These are phyloP conservation scores for Andrena chrysosceles DNA, from an alignment of 2,888 invertebrate genomes.

Conservation along the genomic window DNA sequence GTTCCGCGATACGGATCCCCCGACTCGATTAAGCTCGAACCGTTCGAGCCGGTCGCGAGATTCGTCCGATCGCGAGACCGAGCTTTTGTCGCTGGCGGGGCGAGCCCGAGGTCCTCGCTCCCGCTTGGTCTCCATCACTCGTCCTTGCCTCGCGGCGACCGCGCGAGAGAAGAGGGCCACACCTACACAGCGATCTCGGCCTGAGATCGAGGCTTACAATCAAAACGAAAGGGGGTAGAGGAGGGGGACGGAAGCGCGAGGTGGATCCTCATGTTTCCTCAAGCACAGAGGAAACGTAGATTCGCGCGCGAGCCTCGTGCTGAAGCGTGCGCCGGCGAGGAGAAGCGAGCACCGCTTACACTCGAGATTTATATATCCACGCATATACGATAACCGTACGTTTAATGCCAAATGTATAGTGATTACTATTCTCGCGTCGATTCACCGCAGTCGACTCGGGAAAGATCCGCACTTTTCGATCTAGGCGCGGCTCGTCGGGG, in stretches of 20 bases:
- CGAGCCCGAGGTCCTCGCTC: not conserved
- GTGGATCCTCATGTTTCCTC: slow-evolving; percentile 10
- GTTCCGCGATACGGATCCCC: not conserved
- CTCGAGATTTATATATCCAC: slow-evolving; percentile 81
- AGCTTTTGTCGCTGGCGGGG: not conserved
- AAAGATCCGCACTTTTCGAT: slow-evolving; percentile 3
- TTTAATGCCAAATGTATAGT: slow-evolving; percentile 85
- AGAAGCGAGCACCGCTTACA: slow-evolving; percentile 23
- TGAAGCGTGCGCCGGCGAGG: not conserved
- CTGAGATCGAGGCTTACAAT: slow-evolving; percentile 64
- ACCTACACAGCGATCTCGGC: slow-evolving; percentile 29
- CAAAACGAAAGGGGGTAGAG: slow-evolving; percentile 49
- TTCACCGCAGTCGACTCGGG: slow-evolving; percentile 1
- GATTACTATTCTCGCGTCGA: slow-evolving; percentile 68
- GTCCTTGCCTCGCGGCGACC: slow-evolving; percentile 21
- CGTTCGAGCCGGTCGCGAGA: not conserved
- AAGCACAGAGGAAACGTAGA: slow-evolving; percentile 9
- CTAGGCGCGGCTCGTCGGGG: slow-evolving; percentile 18
- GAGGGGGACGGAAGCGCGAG: not conserved
- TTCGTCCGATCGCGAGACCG: not conserved
- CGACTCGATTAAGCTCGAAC: not conserved
- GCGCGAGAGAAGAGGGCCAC: slow-evolving; percentile 23
- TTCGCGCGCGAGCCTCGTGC: not conserved
- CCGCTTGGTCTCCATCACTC: slow-evolving; percentile 3
- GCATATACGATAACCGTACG: slow-evolving; percentile 81